phyloP scores from a whole-genome alignment of 1,140 invertebrate genomes.

The Himalopsyche phryganea region DNA sequence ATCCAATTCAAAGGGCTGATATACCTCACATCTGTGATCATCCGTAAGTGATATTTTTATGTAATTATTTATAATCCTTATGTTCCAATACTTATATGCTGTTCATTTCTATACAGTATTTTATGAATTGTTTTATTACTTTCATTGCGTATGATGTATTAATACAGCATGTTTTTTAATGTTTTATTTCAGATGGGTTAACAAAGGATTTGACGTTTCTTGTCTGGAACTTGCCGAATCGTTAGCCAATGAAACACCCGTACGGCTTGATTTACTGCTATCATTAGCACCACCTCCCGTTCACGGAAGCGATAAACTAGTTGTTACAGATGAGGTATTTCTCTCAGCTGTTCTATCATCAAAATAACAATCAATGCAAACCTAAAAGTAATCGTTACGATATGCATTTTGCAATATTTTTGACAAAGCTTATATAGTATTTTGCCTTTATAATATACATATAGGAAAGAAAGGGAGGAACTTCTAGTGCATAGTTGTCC shows the following conservation, averaged over 20 bases:
- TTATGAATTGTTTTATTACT: neutral
- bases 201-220: constrained; percentile 77
- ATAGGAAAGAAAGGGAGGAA: no score
- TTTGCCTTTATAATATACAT: no score
- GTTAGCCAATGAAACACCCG: constrained; percentile 84
- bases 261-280: constrained; percentile 81
- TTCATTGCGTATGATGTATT: no score
- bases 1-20: constrained; percentile 82
- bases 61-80: neutral
- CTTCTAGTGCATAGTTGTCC: no score
- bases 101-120: neutral
- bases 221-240: constrained; percentile 86
- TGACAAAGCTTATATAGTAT: no score
- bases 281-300: constrained; percentile 72
- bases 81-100: neutral
- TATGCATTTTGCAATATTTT: no score
- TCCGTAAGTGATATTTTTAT: constrained; percentile 61
- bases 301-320: constrained; percentile 61
- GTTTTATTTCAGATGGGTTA: constrained; percentile 64
- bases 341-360: neutral
- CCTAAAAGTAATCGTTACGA: no score
- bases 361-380: neutral
- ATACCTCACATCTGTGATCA: constrained; percentile 93
- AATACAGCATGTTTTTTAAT: no score
- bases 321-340: constrained; percentile 56